Base-by-base conservation (phyloP, 1,140 invertebrate genomes). In the Araneus ventricosus region DNA sequence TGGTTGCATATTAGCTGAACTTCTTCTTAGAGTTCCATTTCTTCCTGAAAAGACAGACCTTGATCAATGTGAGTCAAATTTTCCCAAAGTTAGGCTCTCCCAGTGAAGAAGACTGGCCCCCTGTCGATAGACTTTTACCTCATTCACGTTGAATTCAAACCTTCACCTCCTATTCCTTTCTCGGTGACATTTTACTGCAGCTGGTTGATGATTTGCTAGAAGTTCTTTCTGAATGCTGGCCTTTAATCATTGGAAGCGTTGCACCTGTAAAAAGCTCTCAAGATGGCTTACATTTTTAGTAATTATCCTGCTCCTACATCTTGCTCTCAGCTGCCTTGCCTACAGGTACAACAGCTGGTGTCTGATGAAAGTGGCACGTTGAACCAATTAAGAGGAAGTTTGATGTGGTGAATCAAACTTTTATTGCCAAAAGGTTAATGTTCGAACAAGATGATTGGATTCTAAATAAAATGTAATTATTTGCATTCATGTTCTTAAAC, bases 1-100 rank as follows among this genome's bases (percentile, higher is more conserved):
- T 20, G 99, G 99, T 8, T 99, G 99, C 95, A 99, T 99, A 95
- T 95, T 99, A 93, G 99, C 98, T 1, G 99, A 99, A 96, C 96
- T 99, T 24, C 95, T 99, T 85, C 96, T 99, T 20, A 96, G 99
- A 94, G 96, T 97, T 22, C 99, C 99, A 4, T 98, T 99, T 94
- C 96, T 99, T 84, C 98, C 99, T 45, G 99, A 99, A 45, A 99
- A 99, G 94, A 98, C 98, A 14, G 99, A 99, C 96, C 96, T 99
- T 67, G 99, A 99, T 96, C 99, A 99, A 95, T 95, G n/a, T 99
- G 2, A 98, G 98, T 0, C 98, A 97, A 95, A 99, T 99, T 94
- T 99, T 99, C 95, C 97, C 98, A 96, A 98, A 97, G 59, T 94
- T 98, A 6, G 99, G 99, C 52, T 99, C 98, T 84, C 99, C 99